phyloP scores from a whole-genome alignment of 1,140 invertebrate genomes.

The Melipona quadrifasciata region DNA sequence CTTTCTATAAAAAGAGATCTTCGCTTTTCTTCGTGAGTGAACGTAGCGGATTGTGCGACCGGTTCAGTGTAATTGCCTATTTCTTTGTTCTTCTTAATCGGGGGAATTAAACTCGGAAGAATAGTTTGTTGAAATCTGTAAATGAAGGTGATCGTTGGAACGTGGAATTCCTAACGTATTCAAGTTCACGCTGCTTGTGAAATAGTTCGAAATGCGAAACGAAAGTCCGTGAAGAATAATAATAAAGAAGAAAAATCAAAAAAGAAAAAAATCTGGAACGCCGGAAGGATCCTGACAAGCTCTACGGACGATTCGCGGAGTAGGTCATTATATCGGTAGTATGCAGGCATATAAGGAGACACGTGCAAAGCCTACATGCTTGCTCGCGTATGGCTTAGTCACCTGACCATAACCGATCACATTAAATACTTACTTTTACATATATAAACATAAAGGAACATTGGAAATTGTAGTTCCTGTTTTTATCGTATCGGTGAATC shows the following conservation, averaged over 20 bases:
- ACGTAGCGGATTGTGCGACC: neutral
- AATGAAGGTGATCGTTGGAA: neutral
- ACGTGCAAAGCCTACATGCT: constrained; percentile 77
- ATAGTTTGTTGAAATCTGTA: neutral
- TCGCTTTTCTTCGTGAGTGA: too few relatives aligned
- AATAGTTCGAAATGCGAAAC: constrained; percentile 30
- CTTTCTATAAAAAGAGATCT: too few relatives aligned
- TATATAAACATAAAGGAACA: neutral
- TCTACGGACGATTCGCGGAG: constrained; percentile 67
- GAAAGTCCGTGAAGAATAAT: constrained; percentile 55
- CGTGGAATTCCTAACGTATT: neutral
- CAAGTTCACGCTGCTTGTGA: constrained; percentile 8
- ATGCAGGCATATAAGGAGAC: constrained; percentile 71
- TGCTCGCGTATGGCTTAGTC: constrained; percentile 74
- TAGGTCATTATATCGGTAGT: constrained; percentile 76
- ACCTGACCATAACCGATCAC: constrained; percentile 72
- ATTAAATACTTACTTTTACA: constrained; percentile 48
- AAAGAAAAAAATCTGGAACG: constrained; percentile 67
- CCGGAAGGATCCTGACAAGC: constrained; percentile 67
- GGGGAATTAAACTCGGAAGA: neutral
- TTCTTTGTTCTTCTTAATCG: neutral
- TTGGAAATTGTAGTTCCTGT: too few relatives aligned
- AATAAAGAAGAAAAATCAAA: constrained; percentile 35
- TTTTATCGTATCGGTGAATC: neutral
- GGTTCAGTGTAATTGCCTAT: neutral